These are phyloP conservation scores for Lepidurus couesii DNA, from an alignment of 1,140 invertebrate genomes.

Conservation along the genomic window DNA sequence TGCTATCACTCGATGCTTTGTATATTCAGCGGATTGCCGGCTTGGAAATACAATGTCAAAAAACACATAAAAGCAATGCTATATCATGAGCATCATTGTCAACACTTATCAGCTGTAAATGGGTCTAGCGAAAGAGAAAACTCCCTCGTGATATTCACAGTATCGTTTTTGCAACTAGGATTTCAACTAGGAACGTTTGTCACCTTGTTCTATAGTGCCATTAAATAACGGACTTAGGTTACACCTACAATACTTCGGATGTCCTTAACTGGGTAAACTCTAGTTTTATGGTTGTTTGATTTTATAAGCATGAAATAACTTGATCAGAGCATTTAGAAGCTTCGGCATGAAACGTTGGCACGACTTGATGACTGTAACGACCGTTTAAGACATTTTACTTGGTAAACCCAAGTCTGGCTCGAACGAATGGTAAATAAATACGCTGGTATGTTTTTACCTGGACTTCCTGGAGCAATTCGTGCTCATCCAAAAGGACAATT, in stretches of 20 bases:
- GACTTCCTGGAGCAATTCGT: slow-evolving; percentile 53
- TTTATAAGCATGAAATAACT: not conserved
- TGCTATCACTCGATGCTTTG: not conserved
- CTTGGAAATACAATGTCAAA: not conserved
- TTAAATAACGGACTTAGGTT: not conserved
- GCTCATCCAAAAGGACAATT: slow-evolving; percentile 52
- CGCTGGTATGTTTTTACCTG: slow-evolving; percentile 44
- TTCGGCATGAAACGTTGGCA: not conserved
- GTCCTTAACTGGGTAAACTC: not conserved
- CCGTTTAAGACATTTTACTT: slow-evolving; percentile 20
- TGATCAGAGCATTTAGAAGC: not conserved
- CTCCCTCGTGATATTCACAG: not conserved
- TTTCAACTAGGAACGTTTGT: not conserved
- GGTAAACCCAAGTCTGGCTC: not conserved
- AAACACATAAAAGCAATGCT: not conserved
- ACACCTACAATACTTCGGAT: not conserved
- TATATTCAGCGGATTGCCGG: not conserved
- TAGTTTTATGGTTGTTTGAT: not conserved
- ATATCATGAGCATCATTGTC: not conserved
- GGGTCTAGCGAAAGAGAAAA: not conserved
- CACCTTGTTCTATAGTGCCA: not conserved
- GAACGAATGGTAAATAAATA: slow-evolving; percentile 23
- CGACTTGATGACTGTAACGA: not conserved
- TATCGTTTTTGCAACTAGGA: too few relatives aligned
- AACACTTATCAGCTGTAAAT: not conserved